Conservation (phyloP, 2,888 invertebrate genomes). For the Netelia inedita region DNA sequence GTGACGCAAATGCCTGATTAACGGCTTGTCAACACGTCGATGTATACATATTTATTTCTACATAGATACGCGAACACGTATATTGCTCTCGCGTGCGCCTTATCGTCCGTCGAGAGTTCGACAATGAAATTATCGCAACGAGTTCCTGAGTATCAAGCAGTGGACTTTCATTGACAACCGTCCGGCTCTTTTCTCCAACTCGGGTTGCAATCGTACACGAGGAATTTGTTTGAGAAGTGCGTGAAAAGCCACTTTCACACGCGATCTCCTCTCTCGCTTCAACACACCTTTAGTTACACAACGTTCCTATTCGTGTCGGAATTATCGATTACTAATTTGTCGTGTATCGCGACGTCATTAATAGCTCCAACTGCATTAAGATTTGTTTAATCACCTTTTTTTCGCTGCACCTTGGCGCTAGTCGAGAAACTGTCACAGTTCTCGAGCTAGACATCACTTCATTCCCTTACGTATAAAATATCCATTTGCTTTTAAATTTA, state of each 20-base stretch:
- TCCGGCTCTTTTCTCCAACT: not conserved
- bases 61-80: not conserved
- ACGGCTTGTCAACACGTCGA: not conserved
- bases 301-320: not conserved
- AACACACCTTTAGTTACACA: not conserved
- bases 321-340: not conserved
- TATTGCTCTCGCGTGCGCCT: not conserved
- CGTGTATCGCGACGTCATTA: not conserved
- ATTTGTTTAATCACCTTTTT: not conserved
- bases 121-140: not conserved
- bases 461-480: not conserved
- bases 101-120: not conserved
- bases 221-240: constrained; percentile 3
- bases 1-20: constrained; percentile 42
- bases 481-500: constrained; percentile 1
- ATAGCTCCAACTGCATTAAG: not conserved
- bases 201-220: not conserved
- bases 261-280: not conserved
- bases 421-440: not conserved
- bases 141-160: constrained; percentile 9
- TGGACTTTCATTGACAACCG: not conserved
- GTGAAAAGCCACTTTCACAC: constrained; percentile 32
- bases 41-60: not conserved
- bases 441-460: not conserved
- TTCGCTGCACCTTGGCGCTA: not conserved